phyloP scores from a whole-genome alignment of 2,888 invertebrate species.

The Heliconius ethilla region DNA sequence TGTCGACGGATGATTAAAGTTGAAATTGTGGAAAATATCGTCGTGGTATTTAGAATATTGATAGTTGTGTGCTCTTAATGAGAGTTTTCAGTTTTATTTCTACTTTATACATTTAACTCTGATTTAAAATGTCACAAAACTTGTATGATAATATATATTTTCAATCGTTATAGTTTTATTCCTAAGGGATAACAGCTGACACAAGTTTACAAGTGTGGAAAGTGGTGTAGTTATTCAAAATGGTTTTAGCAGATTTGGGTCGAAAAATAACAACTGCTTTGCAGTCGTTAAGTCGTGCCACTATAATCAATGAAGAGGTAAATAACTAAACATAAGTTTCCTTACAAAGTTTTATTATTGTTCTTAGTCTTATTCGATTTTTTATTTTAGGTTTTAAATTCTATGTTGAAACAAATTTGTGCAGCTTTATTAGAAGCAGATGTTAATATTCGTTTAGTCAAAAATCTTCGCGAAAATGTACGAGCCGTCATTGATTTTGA shows the following conservation, averaged over 20 bases:
- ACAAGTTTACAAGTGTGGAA: constrained; percentile 27
- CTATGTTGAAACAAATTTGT: constrained; percentile 99
- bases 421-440: constrained; percentile 98
- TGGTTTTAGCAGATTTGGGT: constrained; percentile 99
- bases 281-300: constrained; percentile 98
- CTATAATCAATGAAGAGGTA: constrained; percentile 99
- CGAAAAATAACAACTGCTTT: constrained; percentile 99
- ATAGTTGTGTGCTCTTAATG: constrained; percentile 15
- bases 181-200: constrained; percentile 36
- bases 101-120: constrained; percentile 7
- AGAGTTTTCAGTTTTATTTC: constrained; percentile 10
- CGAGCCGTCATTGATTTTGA: constrained; percentile 98
- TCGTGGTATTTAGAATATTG: constrained; percentile 35
- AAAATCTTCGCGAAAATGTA: constrained; percentile 98
- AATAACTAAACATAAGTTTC: constrained; percentile 48
- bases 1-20: constrained; percentile 43
- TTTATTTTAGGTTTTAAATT: constrained; percentile 92
- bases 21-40: constrained; percentile 34
- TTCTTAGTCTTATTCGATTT: constrained; percentile 16
- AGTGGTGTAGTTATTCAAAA: constrained; percentile 75
- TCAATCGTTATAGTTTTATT: constrained; percentile 31
- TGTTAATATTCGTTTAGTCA: constrained; percentile 97
- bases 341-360: not conserved
- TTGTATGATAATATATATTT: constrained; percentile 26
- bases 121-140: constrained; percentile 44